Base-by-base conservation (phyloP, 2,888 invertebrate genomes). In the Lasius platythorax region DNA sequence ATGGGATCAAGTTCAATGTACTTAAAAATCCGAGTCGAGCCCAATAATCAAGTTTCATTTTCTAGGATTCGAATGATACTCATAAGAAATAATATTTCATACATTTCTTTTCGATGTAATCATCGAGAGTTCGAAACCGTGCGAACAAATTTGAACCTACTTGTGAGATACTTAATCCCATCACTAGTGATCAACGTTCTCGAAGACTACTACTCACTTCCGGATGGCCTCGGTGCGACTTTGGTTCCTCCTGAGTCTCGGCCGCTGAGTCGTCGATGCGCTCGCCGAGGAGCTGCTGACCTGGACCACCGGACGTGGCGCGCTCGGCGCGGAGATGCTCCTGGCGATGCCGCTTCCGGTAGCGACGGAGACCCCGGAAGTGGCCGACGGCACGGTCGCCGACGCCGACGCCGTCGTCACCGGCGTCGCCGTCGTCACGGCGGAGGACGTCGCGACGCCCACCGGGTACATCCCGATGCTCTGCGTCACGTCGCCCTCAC, bases 241-340 rank as follows among this genome's bases (percentile, higher is more conserved):
- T 84, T 94, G 92, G 86, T 92, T 97, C 95, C 94, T 95, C 95
- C 91, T 96, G 92, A 92, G 95, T 93, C 92, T 96, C 93, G 91
- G 95, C 93, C 92, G 96, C 93, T 87, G 96, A 94, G 86, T 94
- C 86, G 82, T 95, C 90, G 87, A 94, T 92, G 91, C 95, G 95
- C 89, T 92, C 12, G 92, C 89, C 37, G 73, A 81, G 70, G 93
- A 91, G 81, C 89, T 92, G 73, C 87, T 93, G 87, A 89, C 93
- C 87, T 93, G 87, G 85, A 93, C 82, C 88, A 90, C 85, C 85
- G 95, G 93, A 88, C 95, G 91, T 0, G 94, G 92, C 72, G 93
- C 93, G 33, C 92, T 89, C 58, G 94, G 92, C 82, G 94, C 92
- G 58, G 94, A 93, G 66, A 92, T 90, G 88, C 94, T 94, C 64